phyloP scores from a whole-genome alignment of 2,888 invertebrate species.

The Agrochola lota region DNA sequence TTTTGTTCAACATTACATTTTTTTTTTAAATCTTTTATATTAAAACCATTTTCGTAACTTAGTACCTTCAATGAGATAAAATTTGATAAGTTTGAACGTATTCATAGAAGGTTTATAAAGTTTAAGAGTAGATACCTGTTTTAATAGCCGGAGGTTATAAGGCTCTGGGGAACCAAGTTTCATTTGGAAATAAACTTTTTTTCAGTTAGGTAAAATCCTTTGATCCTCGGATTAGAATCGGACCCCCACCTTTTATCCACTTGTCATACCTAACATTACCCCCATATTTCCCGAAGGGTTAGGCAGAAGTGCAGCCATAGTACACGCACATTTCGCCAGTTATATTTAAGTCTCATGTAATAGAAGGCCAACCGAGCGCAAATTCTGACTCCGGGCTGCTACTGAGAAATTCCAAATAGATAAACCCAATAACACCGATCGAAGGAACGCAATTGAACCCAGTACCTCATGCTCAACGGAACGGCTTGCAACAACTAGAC shows the following conservation, averaged over 20 bases:
- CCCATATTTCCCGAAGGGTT: no score
- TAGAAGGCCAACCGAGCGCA: no score
- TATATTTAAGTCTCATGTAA: no score
- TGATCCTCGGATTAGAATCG: background rate
- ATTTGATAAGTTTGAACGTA: conserved; percentile 1
- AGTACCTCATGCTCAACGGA: no score
- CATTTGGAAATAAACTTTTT: conserved; percentile 4
- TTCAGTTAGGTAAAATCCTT: background rate
- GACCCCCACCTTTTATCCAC: background rate
- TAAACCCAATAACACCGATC: no score
- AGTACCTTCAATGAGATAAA: background rate
- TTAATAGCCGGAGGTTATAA: background rate
- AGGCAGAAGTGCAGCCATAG: no score
- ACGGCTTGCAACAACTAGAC: no score
- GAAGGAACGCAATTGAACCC: no score
- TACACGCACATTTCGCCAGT: no score
- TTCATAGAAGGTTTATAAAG: background rate
- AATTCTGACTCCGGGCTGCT: no score
- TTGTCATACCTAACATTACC: background rate
- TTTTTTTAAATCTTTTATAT: background rate
- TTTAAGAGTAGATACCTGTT: conserved; percentile 4
- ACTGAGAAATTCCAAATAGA: no score
- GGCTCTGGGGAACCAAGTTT: background rate
- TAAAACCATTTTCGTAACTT: background rate
- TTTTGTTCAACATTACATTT: background rate